Evolutionary conservation across 2,113 vertebrate species (phyloP), one percentile per base, ranked within the genome.

Genomic region (Thamnaconus septentrionalis): DNA sequence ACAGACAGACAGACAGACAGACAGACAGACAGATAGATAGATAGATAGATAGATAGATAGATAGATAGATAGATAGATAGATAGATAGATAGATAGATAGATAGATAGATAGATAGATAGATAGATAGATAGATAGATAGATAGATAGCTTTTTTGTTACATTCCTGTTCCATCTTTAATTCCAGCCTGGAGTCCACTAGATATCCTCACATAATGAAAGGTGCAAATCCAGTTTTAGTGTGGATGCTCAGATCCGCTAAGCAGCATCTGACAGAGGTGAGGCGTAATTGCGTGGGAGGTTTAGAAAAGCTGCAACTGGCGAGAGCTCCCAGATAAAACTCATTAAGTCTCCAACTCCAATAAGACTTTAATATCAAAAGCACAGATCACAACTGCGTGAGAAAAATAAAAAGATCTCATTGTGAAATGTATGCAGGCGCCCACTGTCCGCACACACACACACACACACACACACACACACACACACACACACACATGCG

Each of bases 281-380:
- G 71, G 77, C 77, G 73, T 64, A 75, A 76, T 41, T 70, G 75
- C 51, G 83, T 76, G 64, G 81, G 84, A 71, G 78, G 69, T 56
- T 73, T 48, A n/a, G 61, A 45, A 73, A 69, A 69, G 71, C 63
- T 31, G 56, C 50, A 50, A 56, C 65, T 53, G 52, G 73, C 46
- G 41, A 71, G 53, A 59, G 59, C 63, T 59, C 55, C 0, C 12
- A 86, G 83, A 83, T 84, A 73, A 86, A 89, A 88, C 82, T 89
- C 84, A 91, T 88, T 87, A 83, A 82, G 69, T 80, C 72, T 79
- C 69, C 45, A 73, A 57, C 66, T 87, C 76, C 65, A 64, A 50
- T 88, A 90, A 85, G 73, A 73, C 62, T 48, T 65, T 72, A 73
- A 85, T 87, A 86, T 81, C 71, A 85, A 84, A 84, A 86, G 56